Evolutionary conservation across 37 sponge, comb jelly and placozoan species (phyloP), one percentile per base, ranked within the genome.

Genomic region (Aplysina aerophoba): DNA sequence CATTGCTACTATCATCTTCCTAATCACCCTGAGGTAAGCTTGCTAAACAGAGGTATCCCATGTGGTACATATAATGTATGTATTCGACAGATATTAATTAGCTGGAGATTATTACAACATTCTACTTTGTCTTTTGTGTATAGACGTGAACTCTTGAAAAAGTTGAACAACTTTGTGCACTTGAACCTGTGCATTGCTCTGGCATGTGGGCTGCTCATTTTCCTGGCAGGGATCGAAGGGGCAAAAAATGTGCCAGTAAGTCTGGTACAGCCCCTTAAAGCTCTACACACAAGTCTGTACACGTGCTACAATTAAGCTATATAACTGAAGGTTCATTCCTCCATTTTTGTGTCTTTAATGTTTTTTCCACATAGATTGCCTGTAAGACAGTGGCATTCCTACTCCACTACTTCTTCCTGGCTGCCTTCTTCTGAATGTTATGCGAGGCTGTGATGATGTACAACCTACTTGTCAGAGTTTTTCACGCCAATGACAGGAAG

Each of bases 321-420:
- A 58, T 19, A 58, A 20, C 15, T 58, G 59, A 20, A 58, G 19
- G 15, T 19, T 19, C 19, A 58, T 15, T 20, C 59, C 17, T 20
- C 19, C 15, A 58, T 58, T 58, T 58, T 20, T 20, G 15, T 15
- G 19, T 19, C 19, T 15, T 58, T 20, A 15, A 58, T 58, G 15
- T 58, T 58, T 58, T 20, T 20, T 58, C 17, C 19, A 20, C 11
- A 13, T 62, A 62, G 64, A 62, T 62, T 62, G 64, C 27, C 28
- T 62, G 64, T 14, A 62, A 62, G 28, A 11, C 11, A 28, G 64
- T 62, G 31, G 78, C 78, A 6, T 53, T 17, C 21, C 78, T 75
- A 8, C 78, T 75, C 78, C 78, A 75, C 54, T 75, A 75, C 78
- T 75, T 75, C 78, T 75, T 75, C 53, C 53, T 75, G 44, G 78